phyloP scores from a whole-genome alignment of 2,888 invertebrate species.

The Caenorhabditis virilis region DNA sequence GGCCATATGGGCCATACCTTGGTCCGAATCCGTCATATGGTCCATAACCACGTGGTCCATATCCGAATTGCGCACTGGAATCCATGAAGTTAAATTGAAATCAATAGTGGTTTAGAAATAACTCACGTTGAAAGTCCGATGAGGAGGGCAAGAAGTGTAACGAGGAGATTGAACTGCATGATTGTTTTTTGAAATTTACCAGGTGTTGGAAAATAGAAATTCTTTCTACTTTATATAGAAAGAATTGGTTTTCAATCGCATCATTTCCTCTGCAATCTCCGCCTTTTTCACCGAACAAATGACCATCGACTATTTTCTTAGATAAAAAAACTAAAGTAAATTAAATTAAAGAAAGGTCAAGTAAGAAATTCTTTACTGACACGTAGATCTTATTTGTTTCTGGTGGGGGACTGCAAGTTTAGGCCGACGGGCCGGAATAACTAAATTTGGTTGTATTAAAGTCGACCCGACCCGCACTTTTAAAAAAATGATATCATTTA shows the following conservation, averaged over 20 bases:
- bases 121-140: slow-evolving; percentile 23
- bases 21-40: slow-evolving; percentile 18
- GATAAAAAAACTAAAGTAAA: neutral
- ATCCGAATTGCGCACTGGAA: slow-evolving; percentile 32
- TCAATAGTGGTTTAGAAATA: neutral
- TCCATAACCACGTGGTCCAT: slow-evolving; percentile 23
- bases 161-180: slow-evolving; percentile 19
- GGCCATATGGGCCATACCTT: slow-evolving; percentile 10
- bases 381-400: neutral
- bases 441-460: too few relatives aligned
- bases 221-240: neutral
- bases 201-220: neutral
- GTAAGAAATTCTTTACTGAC: neutral
- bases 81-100: neutral
- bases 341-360: neutral
- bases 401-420: neutral
- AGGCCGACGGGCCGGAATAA: too few relatives aligned
- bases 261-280: neutral
- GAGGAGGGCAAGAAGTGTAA: slow-evolving; percentile 15
- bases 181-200: neutral
- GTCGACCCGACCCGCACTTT: too few relatives aligned
- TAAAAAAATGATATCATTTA: too few relatives aligned
- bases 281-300: neutral
- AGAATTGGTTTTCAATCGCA: too few relatives aligned
- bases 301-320: neutral